Evolutionary conservation across 2,797 vertebrate genomes (phyloP).

Genomic region (Geotrypetes seraphini): DNA sequence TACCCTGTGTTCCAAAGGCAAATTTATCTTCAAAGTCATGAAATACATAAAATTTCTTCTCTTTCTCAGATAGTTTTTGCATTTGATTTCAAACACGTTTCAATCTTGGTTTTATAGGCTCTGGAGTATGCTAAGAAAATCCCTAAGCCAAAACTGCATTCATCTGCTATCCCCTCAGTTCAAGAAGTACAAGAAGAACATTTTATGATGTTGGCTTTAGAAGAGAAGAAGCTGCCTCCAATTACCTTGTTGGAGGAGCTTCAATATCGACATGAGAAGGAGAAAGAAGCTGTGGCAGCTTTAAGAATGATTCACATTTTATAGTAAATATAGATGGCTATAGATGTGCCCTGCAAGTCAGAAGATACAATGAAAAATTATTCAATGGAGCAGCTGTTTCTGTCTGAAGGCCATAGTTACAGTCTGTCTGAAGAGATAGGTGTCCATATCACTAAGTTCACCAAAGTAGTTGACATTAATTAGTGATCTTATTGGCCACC

Average conservation of each 20-base stretch:
- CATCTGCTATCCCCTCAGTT: slow-evolving; percentile 7
- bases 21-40: no score
- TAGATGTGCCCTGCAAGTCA: neutral
- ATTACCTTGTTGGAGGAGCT: slow-evolving; percentile 59
- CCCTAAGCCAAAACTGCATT: slow-evolving; percentile 52
- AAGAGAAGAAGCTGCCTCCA: slow-evolving; percentile 34
- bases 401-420: no score
- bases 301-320: slow-evolving; percentile 53
- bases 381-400: no score
- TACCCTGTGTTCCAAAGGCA: no score
- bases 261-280: slow-evolving; percentile 66
- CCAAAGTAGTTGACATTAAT: no score
- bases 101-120: slow-evolving; percentile 47
- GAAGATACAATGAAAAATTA: no score
- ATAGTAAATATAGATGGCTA: neutral
- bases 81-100: neutral
- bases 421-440: no score
- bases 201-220: slow-evolving; percentile 2
- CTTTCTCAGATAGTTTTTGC: no score
- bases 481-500: no score
- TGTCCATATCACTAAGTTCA: no score
- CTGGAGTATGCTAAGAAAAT: slow-evolving; percentile 83
- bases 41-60: no score
- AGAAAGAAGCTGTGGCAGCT: slow-evolving; percentile 68
- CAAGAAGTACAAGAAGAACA: slow-evolving; percentile 7